These are phyloP conservation scores for Cynopterus brachyotis DNA, from an alignment of 2,113 vertebrate species.

Conservation along the genomic window DNA sequence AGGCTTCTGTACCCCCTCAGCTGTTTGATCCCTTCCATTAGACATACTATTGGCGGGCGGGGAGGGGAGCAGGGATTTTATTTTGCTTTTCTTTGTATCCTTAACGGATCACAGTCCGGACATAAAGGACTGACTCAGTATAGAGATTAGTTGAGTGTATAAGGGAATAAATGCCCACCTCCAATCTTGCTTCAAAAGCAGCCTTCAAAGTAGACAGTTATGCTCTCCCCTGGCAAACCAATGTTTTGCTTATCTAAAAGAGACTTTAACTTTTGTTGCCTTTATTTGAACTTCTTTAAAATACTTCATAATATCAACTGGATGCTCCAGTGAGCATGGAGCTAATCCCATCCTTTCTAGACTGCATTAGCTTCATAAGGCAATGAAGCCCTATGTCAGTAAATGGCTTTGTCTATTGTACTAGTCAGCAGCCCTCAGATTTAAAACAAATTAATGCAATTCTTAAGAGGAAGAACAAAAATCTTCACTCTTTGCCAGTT, in stretches of 20 bases:
- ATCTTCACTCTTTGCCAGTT: conserved; percentile 38
- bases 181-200: neutral
- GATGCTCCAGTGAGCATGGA: neutral
- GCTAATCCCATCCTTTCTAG: neutral
- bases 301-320: neutral
- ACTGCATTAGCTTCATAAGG: neutral
- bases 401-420: conserved; percentile 23
- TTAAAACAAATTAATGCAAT: conserved; percentile 55
- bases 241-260: neutral
- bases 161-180: neutral
- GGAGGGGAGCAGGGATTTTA: neutral
- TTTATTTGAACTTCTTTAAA: conserved; percentile 20
- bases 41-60: neutral
- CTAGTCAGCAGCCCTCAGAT: neutral
- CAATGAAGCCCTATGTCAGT: neutral
- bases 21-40: neutral
- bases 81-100: neutral
- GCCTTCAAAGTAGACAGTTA: neutral
- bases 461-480: neutral
- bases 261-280: neutral
- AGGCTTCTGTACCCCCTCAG: neutral
- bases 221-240: neutral
- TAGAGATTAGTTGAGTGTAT: neutral
- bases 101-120: neutral
- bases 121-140: neutral